A percentile compares a stretch with the other conserved stretches of the same genome.
phyloP scores from a whole-genome alignment of 2,113 vertebrate species.

The Alligator sinensis region DNA sequence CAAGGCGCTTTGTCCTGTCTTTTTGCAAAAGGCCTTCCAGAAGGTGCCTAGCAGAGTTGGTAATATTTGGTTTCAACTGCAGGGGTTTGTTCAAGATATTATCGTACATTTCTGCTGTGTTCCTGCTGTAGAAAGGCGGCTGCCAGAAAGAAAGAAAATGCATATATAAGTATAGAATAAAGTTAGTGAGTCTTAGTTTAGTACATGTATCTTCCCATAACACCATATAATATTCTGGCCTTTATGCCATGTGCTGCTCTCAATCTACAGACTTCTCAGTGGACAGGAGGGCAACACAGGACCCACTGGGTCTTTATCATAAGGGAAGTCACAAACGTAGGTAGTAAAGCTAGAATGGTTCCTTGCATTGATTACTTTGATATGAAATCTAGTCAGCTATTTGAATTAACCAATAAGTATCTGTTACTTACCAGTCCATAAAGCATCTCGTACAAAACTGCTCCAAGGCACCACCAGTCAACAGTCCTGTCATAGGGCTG shows the following conservation, averaged over 20 bases:
- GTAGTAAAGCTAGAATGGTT: neutral
- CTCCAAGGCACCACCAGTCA: slow-evolving; percentile 99
- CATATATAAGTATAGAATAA: neutral
- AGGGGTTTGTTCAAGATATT: slow-evolving; percentile 99
- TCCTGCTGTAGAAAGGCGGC: slow-evolving; percentile 98
- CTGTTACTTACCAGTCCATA: slow-evolving; percentile 92
- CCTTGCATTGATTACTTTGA: neutral
- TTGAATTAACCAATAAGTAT: neutral
- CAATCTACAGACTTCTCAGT: neutral
- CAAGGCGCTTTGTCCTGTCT: slow-evolving; percentile 93
- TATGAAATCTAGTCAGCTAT: neutral
- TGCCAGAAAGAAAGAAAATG: slow-evolving; percentile 61
- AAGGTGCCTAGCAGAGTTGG: slow-evolving; percentile 93
- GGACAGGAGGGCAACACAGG: neutral
- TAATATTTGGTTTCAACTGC: slow-evolving; percentile 98
- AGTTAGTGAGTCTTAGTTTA: neutral
- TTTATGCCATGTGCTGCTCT: neutral
- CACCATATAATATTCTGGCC: fast-evolving
- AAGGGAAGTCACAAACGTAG: neutral
- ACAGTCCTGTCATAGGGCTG: slow-evolving; percentile 97
- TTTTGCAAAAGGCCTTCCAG: slow-evolving; percentile 97
- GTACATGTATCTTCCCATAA: neutral
- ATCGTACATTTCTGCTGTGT: slow-evolving; percentile 99
- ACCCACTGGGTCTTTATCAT: neutral
- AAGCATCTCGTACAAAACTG: slow-evolving; percentile 97